Evolutionary conservation across 1,140 invertebrate species (phyloP), one percentile per base, ranked within the genome.

Genomic region (Drosophila funebris): DNA sequence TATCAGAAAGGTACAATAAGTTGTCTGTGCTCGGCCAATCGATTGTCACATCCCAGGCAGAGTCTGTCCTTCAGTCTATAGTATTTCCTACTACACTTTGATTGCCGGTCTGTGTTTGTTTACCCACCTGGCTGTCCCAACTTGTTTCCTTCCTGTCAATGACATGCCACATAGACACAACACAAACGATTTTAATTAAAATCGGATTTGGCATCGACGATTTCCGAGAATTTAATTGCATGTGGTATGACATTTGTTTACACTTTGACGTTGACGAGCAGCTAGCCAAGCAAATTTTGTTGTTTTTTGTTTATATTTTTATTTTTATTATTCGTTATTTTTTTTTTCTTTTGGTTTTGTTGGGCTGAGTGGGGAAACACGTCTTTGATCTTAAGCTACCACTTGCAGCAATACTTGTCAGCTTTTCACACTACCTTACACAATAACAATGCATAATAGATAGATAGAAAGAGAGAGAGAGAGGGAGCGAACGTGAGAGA

Each of bases 171-270:
- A 60, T 58, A 24, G 62, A 73, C 36, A 69, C 50, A 58, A 54
- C 64, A 57, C 67, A 82, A 82, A 76, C 78, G 78, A 68, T 87
- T 87, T 87, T 87, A 87, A 87, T 87, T 87, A 87, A 87, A 88
- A 88, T 88, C 83, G 83, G 83, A 87, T 88, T 78, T 73, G 66
- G 78, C 57, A 79, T 76, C 71, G 83, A 88, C 84, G 76, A 79
- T 83, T 87, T 87, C 78, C 83, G 73, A 64, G 58, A 67, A 78
- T 68, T 78, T 78, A 87, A 87, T 88, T 87, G 78, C 72, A 73
- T 82, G 78, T 81, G 71, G 71, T 70, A 69, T 70, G 56, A 82
- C 54, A 80, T 71, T 87, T 82, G 83, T 76, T 87, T 82, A 82
- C 82, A 76, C 70, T 69, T 62, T 50, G 50, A 31, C 63, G 39